Percentiles rank a stretch among this genome's conserved stretches.
Conservation (phyloP, 2,888 invertebrate genomes). For the Fragum fragum region DNA sequence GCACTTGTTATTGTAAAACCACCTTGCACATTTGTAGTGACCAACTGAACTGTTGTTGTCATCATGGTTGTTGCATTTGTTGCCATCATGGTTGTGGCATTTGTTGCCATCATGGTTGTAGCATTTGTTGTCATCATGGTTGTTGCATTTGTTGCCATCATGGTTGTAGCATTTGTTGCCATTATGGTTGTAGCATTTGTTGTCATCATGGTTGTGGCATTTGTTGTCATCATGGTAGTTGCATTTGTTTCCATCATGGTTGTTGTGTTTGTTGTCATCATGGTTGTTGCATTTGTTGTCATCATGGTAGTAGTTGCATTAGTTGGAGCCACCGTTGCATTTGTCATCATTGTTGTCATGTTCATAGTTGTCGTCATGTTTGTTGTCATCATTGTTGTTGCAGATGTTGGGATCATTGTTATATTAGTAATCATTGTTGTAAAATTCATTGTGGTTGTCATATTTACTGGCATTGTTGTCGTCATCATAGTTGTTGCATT, state of each 20-base stretch:
- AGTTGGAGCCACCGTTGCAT: no score
- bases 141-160: constrained; percentile 22
- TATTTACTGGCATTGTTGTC: no score
- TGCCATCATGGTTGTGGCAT: constrained; percentile 8
- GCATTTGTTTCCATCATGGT: background rate
- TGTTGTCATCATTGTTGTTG: constrained; percentile 9
- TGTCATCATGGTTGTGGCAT: background rate
- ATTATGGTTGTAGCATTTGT: background rate
- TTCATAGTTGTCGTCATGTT: no score
- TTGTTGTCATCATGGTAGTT: background rate
- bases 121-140: background rate
- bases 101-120: background rate
- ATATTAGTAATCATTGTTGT: background rate
- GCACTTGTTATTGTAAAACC: constrained; percentile 49
- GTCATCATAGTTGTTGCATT: no score
- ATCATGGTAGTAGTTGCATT: background rate
- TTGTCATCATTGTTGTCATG: background rate
- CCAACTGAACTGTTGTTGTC: constrained; percentile 6
- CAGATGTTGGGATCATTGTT: constrained; percentile 23
- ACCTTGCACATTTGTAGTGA: constrained; percentile 34
- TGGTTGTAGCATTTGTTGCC: background rate
- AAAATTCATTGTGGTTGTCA: background rate
- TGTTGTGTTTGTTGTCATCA: constrained; percentile 15
- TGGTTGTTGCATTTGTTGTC: constrained; percentile 1
- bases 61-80: constrained; percentile 21